Evolutionary conservation across 2,888 invertebrate species (phyloP), one percentile per base, ranked within the genome.

Genomic region (Acleris literana): DNA sequence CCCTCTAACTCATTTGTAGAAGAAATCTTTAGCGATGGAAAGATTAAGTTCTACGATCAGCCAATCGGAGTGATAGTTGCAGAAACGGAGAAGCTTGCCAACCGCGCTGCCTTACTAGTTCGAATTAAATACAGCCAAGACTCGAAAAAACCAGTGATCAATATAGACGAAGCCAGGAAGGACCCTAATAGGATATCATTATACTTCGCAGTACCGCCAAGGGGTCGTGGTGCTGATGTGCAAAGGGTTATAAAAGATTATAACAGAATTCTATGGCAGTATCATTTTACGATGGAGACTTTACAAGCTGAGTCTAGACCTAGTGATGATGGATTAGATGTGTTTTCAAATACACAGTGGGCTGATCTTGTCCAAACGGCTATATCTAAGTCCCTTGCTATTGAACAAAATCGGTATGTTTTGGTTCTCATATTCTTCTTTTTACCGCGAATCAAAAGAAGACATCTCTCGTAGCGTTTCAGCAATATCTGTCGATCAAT

Each of bases 281-380:
- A 95, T 75, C 95, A 95, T 78, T 96, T 93, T 71, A 93, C 94
- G 1, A 95, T 96, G 95, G 96, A 96, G 81, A 93, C 94, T 0
- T 93, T 94, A 52, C 86, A 90, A 6, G 93, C 94, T 69, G 84
- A 94, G 0, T 93, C 94, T 13, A 82, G 93, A 44, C 96, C 96
- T 0, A 88, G 87, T 33, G 96, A 96, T 73, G 95, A 95, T 74
- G 95, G 95, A 1, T 83, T 96, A 68, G 94, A 95, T 59, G 93
- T 96, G 1, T 93, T 87, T 69, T 80, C 94, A 1, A 73, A 94
- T 0, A 86, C 94, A 0, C 96, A 96, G 72, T 94, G 90, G 84
- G 86, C 94, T 54, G 94, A 95, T 70, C 76, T 87, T 0, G 79
- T 82, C 0, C 95, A 95, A 73, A 72, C 86, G 4, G 87, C 87